Conservation (phyloP, 1,140 invertebrate genomes). For the Leucophenga varia region DNA sequence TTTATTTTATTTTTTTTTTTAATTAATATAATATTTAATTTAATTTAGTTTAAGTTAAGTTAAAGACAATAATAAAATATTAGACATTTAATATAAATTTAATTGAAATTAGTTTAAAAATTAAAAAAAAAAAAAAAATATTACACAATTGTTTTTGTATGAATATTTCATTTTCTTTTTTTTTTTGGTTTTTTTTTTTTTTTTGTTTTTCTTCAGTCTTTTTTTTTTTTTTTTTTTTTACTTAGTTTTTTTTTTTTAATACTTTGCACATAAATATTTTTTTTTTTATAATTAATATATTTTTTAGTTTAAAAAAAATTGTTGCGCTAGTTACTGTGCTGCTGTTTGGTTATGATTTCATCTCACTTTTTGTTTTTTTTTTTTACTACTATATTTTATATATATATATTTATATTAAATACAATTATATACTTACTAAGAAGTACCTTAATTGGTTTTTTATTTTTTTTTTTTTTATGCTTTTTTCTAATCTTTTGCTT, state of each 20-base stretch:
- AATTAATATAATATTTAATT: constrained; percentile 43
- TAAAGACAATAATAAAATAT: constrained; percentile 24
- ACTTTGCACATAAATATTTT: constrained; percentile 1
- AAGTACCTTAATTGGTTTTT: too few species aligned
- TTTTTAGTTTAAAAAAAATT: constrained; percentile 1
- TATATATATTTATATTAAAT: too few species aligned
- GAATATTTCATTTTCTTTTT: constrained; percentile 4
- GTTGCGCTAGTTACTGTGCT: constrained; percentile 7
- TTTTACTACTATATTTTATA: too few species aligned
- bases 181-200: constrained; percentile 9
- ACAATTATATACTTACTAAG: too few species aligned
- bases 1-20: too few species aligned
- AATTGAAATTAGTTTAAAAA: too few species aligned
- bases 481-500: too few species aligned
- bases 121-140: constrained; percentile 24
- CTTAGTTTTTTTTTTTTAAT: constrained; percentile 17
- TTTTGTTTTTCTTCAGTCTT: constrained; percentile 9
- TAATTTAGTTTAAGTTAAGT: constrained; percentile 20
- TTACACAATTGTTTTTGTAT: constrained; percentile 18
- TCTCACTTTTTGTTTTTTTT: not conserved
- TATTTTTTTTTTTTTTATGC: too few species aligned
- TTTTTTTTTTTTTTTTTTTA: constrained; percentile 16
- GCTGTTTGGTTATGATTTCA: constrained; percentile 1
- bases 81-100: constrained; percentile 23
- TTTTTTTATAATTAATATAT: constrained; percentile 1